Evolutionary conservation across 1,140 invertebrate genomes (phyloP).

Genomic region (Apis cerana): DNA sequence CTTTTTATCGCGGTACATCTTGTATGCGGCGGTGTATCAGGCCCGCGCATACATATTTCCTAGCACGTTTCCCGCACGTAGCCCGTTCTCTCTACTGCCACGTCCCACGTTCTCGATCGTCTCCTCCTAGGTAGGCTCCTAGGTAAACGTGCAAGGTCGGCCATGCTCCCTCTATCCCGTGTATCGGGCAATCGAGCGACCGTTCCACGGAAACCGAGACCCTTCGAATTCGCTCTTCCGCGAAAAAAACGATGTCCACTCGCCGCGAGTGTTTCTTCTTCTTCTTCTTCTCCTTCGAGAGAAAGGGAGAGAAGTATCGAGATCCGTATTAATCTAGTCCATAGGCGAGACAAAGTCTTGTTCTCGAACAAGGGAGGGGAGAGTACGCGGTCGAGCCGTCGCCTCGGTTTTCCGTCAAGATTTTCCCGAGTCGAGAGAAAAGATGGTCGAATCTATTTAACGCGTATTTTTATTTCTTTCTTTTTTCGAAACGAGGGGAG

Average conservation of each 20-base stretch:
- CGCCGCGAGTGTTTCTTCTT: not conserved
- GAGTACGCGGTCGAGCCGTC: too few species aligned
- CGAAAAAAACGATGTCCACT: not conserved
- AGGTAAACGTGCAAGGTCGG: constrained; percentile 57
- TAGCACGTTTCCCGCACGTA: constrained; percentile 63
- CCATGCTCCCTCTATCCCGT: constrained; percentile 11
- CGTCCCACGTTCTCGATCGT: constrained; percentile 50
- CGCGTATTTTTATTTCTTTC: too few species aligned
- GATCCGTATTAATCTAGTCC: too few species aligned
- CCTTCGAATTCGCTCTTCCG: too few species aligned
- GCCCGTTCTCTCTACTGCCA: constrained; percentile 31
- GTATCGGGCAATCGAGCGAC: constrained; percentile 49
- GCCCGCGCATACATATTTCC: constrained; percentile 69
- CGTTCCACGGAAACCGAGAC: not conserved
- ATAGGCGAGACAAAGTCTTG: too few species aligned
- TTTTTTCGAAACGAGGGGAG: too few species aligned
- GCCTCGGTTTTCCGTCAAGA: too few species aligned
- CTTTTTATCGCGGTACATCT: constrained; percentile 71
- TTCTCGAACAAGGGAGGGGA: not conserved
- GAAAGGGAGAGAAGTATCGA: too few species aligned
- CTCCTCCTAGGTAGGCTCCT: constrained; percentile 25
- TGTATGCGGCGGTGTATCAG: constrained; percentile 63
- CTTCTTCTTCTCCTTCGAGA: too few species aligned
- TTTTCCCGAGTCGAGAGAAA: too few species aligned
- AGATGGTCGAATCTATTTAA: too few species aligned